Percentiles rank a stretch among this genome's conserved stretches.
phyloP scores from a whole-genome alignment of 2,888 invertebrate species.

The Itoplectis maculator region DNA sequence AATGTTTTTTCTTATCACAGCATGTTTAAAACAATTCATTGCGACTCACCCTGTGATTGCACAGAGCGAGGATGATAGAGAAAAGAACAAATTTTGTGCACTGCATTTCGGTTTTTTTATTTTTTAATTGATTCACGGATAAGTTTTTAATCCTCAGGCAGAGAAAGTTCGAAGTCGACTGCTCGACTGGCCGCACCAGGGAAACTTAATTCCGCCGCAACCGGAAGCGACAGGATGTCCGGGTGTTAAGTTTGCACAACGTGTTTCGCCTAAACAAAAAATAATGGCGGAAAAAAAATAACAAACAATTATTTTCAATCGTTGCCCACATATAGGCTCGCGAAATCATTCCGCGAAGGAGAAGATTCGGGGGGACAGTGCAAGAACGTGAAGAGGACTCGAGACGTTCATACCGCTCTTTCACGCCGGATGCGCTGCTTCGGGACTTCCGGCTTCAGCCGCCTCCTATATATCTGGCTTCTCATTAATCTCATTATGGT shows the following conservation, averaged over 20 bases:
- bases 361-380: slow-evolving; percentile 25
- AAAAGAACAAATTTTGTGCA: slow-evolving; percentile 19
- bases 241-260: slow-evolving; percentile 39
- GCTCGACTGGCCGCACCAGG: background rate
- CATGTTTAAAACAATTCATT: background rate
- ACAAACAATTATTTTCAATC: slow-evolving; percentile 33
- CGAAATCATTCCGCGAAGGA: background rate
- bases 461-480: slow-evolving; percentile 13
- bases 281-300: slow-evolving; percentile 17
- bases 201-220: background rate
- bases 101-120: slow-evolving; percentile 17
- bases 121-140: background rate
- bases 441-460: slow-evolving; percentile 31
- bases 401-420: background rate
- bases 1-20: background rate
- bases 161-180: slow-evolving; percentile 38
- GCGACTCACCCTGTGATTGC: slow-evolving; percentile 34
- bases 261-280: slow-evolving; percentile 33
- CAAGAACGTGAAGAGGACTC: slow-evolving; percentile 8
- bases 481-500: slow-evolving; percentile 37
- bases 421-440: slow-evolving; percentile 18
- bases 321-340: slow-evolving; percentile 14
- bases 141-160: background rate
- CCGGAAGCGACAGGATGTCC: slow-evolving; percentile 38
- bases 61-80: slow-evolving; percentile 6